Conservation (phyloP, 2,113 vertebrate genomes). For the Heterochromis multidens region DNA sequence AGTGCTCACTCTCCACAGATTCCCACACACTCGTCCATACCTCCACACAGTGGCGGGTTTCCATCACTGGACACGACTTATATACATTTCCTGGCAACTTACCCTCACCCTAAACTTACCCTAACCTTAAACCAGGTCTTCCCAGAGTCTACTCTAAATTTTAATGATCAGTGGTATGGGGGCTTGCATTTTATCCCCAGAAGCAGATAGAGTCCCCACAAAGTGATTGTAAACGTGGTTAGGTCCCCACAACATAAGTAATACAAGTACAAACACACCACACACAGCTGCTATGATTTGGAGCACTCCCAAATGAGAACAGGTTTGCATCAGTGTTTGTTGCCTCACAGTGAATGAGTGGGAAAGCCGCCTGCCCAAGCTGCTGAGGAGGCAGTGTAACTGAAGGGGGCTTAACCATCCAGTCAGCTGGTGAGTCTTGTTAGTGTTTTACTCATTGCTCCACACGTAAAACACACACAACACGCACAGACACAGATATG, state of each 20-base stretch:
- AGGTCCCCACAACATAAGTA: not conserved
- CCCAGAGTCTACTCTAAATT: not conserved
- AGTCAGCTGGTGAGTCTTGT: constrained; percentile 66
- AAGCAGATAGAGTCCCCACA: not conserved
- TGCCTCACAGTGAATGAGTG: constrained; percentile 45
- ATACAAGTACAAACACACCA: not conserved
- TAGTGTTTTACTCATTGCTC: constrained; percentile 41
- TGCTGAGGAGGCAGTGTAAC: constrained; percentile 40
- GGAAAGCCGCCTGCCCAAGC: constrained; percentile 46
- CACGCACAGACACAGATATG: not conserved
- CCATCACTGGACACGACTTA: not conserved
- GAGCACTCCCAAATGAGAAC: constrained; percentile 60
- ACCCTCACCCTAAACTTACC: not conserved
- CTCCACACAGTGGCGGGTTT: not conserved
- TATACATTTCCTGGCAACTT: not conserved
- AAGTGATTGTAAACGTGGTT: not conserved
- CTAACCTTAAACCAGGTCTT: not conserved
- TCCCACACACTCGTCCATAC: not conserved
- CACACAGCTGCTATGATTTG: constrained; percentile 63
- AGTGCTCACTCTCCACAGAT: constrained; percentile 4
- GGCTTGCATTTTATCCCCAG: not conserved
- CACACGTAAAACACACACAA: not conserved
- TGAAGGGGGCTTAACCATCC: constrained; percentile 54
- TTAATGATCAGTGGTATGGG: not conserved
- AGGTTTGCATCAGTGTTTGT: constrained; percentile 43